Conservation (phyloP, 2,113 vertebrate species). For the Morone chrysops region DNA sequence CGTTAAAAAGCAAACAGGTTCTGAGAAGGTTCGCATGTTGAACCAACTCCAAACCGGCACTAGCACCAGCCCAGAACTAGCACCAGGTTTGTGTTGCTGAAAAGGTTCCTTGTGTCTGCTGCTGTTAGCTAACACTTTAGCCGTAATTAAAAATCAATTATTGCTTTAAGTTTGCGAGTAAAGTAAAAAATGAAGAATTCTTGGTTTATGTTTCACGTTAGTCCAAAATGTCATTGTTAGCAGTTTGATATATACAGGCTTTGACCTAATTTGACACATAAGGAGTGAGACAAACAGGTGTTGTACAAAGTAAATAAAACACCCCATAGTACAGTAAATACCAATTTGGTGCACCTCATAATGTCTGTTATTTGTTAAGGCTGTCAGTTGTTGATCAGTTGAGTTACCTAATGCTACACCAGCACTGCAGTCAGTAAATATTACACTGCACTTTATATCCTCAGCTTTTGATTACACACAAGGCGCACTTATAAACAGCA, state of each 20-base stretch:
- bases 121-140: no score
- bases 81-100: no score
- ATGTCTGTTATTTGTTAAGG: conserved; percentile 11
- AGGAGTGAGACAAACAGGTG: background rate
- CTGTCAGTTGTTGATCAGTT: background rate
- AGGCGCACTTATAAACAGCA: conserved; percentile 25
- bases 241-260: background rate
- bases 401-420: background rate
- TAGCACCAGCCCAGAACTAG: no score
- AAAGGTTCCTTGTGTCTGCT: no score
- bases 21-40: no score
- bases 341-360: background rate
- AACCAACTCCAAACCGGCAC: no score
- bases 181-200: background rate
- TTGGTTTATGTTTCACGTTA: background rate
- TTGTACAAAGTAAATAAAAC: conserved; percentile 2
- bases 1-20: no score
- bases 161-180: background rate
- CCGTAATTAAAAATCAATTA: background rate
- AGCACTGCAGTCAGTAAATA: conserved; percentile 20
- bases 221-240: background rate
- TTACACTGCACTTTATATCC: conserved; percentile 11
- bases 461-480: conserved; percentile 40
- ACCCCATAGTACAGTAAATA: conserved; percentile 4
- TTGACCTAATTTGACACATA: background rate